These are phyloP conservation scores for Drosophila ananassae DNA, from an alignment of 1,140 invertebrate genomes.

Conservation along the genomic window DNA sequence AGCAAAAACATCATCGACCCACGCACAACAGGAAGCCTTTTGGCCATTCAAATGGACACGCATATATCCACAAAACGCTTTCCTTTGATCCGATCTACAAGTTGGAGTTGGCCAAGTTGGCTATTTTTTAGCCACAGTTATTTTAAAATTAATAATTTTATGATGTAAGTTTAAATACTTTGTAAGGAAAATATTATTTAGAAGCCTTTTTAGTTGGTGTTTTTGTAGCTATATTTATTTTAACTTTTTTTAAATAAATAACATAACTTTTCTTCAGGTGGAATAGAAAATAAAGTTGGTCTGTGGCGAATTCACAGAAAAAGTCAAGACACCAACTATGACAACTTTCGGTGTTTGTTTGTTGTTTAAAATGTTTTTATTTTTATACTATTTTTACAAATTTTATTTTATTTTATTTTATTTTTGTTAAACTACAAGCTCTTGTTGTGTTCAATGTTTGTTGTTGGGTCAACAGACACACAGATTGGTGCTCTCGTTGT, in stretches of 20 bases:
- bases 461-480: conserved; percentile 50
- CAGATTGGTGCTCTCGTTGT: conserved; percentile 31
- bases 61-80: conserved; percentile 10
- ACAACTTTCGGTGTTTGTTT: conserved; percentile 52
- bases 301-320: conserved; percentile 5
- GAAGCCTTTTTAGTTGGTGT: background rate
- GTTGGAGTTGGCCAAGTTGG: background rate
- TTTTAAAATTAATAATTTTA: background rate
- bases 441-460: conserved; percentile 52
- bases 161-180: too few species aligned
- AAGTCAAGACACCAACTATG: conserved; percentile 20
- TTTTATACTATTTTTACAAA: conserved; percentile 7
- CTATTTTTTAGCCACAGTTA: background rate
- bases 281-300: conserved; percentile 39
- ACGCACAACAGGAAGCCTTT: conserved; percentile 79
- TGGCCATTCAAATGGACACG: conserved; percentile 50
- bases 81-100: conserved; percentile 17
- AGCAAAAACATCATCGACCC: conserved; percentile 54
- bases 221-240: background rate
- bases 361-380: conserved; percentile 22
- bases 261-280: conserved; percentile 18
- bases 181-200: too few species aligned
- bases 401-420: background rate
- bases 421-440: conserved; percentile 37
- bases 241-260: background rate